Conservation (phyloP, 2,797 vertebrate genomes). For the Dipus sagitta region DNA sequence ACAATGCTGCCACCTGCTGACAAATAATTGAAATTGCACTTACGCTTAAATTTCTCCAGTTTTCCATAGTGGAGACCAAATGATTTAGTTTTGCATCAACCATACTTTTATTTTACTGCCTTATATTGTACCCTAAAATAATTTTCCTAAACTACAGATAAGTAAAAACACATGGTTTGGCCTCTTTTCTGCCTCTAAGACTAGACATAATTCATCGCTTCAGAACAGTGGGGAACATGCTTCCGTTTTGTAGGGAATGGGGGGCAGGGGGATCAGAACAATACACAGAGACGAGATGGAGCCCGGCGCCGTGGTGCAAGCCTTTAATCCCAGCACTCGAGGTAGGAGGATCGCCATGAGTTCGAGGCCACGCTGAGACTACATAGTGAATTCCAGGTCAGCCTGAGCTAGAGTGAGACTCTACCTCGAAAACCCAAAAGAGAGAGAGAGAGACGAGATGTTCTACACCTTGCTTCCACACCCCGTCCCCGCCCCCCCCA, state of each 20-base stretch:
- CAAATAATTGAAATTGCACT: background rate
- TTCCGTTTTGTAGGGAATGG: background rate
- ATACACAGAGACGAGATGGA: background rate
- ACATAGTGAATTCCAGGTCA: too few species aligned
- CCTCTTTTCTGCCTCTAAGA: background rate
- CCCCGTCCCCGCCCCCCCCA: too few species aligned
- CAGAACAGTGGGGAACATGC: background rate
- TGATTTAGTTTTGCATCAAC: background rate
- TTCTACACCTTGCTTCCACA: background rate
- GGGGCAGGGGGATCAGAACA: background rate
- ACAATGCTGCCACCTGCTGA: slow-evolving; percentile 87
- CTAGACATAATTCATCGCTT: background rate
- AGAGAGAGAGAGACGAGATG: background rate
- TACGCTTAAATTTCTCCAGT: background rate
- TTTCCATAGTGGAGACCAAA: background rate
- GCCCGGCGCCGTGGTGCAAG: too few species aligned
- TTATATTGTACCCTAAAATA: slow-evolving; percentile 2
- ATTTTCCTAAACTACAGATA: background rate
- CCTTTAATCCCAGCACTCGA: too few species aligned
- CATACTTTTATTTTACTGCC: slow-evolving; percentile 23
- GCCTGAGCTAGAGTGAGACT: too few species aligned
- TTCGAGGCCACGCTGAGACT: too few species aligned
- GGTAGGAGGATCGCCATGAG: too few species aligned
- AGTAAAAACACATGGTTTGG: background rate
- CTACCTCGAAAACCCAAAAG: too few species aligned